Base-by-base conservation (phyloP, 2,113 vertebrate genomes). In the Mustela lutreola region DNA sequence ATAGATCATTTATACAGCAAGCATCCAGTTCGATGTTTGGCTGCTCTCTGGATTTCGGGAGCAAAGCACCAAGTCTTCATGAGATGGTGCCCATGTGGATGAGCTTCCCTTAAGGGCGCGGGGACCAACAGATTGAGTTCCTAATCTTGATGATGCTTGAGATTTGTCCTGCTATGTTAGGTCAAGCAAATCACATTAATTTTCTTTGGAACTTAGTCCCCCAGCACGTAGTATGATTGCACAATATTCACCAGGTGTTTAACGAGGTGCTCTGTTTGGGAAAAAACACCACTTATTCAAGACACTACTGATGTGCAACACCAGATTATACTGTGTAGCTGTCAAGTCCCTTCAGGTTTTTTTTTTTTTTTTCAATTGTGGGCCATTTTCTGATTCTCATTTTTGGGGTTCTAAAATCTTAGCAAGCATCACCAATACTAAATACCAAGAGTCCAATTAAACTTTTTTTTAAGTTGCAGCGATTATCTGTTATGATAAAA, bases 241-340 rank as follows among this genome's bases (percentile, higher is more conserved):
- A 33, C 4, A 92, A 85, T 97, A 96, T 94, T 98, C 94, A 95
- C 92, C 71, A 91, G 95, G 42, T 82, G 33, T 12, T 75, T 70
- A 48, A 88, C 36, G 95, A 96, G 97, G 97, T 96, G 96, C 97
- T 98, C 63, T 63, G 89, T 97, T 45, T 94, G 97, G 97, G 96
- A 88, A 36, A 73, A 91, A 87, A 50, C 39, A 81, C 16, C n/a
- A 53, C 73, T 97, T 82, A 86, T 45, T 99, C 96, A 98, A 83
- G 98, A 98, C 98, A 92, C 91, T 97, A 96, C 28, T 96, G 76
- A 96, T 96, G 93, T 95, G 92, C 91, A 28, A 84, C 97, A 95
- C 97, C 28, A 70, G 91, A 96, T 78, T 97, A 92, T 92, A 86
- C 96, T 96, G 96, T 98, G 97, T 96, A 63, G 96, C 96, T 60